These are phyloP conservation scores for Australoheros facetus DNA, from an alignment of 2,797 vertebrate genomes.

Conservation along the genomic window DNA sequence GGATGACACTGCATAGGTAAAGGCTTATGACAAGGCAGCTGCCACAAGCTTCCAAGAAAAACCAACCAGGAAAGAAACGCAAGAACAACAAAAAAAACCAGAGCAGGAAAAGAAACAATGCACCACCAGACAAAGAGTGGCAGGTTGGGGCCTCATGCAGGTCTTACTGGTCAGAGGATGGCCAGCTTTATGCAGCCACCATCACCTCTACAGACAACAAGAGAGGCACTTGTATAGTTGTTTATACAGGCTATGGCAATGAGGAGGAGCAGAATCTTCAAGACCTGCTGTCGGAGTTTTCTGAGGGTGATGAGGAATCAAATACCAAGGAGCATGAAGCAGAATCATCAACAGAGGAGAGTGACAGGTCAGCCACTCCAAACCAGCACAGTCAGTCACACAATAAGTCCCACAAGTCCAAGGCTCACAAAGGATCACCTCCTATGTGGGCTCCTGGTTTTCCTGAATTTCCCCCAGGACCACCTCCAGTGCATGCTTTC, in stretches of 20 bases:
- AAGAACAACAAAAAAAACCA: constrained; percentile 90
- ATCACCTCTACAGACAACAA: constrained; percentile 86
- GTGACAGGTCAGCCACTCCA: constrained; percentile 84
- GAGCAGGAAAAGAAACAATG: constrained; percentile 84
- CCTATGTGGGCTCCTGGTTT: constrained; percentile 78
- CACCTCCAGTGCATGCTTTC: constrained; percentile 76
- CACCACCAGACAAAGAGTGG: constrained; percentile 87
- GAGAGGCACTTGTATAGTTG: constrained; percentile 86
- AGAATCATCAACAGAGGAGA: constrained; percentile 91
- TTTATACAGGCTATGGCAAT: constrained; percentile 91
- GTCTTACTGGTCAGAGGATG: constrained; percentile 94
- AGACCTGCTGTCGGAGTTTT: constrained; percentile 81
- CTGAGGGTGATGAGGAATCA: constrained; percentile 80
- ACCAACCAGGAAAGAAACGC: constrained; percentile 82
- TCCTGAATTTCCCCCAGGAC: constrained; percentile 75
- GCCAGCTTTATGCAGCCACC: constrained; percentile 89
- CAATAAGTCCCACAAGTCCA: no score
- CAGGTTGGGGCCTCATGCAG: constrained; percentile 88
- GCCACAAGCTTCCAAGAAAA: constrained; percentile 78
- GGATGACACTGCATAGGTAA: constrained; percentile 97
- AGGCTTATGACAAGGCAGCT: constrained; percentile 97
- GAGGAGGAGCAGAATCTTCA: constrained; percentile 89
- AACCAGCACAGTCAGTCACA: constrained; percentile 17
- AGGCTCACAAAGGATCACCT: constrained; percentile 52
- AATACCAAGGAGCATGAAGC: constrained; percentile 78